Evolutionary conservation across 2,888 invertebrate species (phyloP), one percentile per base, ranked within the genome.

Genomic region (Vanessa cardui): DNA sequence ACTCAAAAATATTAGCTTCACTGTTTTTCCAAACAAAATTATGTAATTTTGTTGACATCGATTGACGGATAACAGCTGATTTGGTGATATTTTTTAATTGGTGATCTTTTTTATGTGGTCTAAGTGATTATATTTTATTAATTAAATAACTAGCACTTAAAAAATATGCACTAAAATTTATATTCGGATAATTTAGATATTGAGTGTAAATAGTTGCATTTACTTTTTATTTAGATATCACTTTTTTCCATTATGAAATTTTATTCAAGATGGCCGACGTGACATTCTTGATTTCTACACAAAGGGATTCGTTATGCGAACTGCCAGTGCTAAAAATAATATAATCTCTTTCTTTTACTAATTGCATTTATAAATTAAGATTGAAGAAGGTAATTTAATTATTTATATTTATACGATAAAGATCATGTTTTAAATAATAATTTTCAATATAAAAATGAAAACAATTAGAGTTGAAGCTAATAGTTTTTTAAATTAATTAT

Each of bases 41-140:
- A 93, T 90, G 89, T 92, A 93, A 93, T 93, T 92, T 92, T 92
- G 92, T 93, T 93, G 93, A 93, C 93, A 93, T 93, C 91, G 93
- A 93, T 91, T 93, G 93, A 92, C 92, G 91, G 88, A 87, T 92
- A 92, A 93, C 93, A 93, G 93, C 93, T 92, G 92, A 93, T 93
- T 90, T 89, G 87, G 86, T 54, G 26, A 54, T 54, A 54, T 54
- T 54, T 54, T 54, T 91, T 87, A 89, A 90, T 88, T 90, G 84
- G 81, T 83, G 84, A 85, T 86, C 88, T 89, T 88, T 90, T 56
- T 90, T 82, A 83, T 79, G 78, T 77, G 83, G 77, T 70, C 72
- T 77, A 78, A 72, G 70, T 76, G 72, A 61, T 50, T 58, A 54
- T 58, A 68, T 66, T 54, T 61, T 56, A 52, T 44, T 58, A 52